These are phyloP conservation scores for Leptinotarsa tumamoca DNA, from an alignment of 2,888 invertebrate species.

Conservation along the genomic window DNA sequence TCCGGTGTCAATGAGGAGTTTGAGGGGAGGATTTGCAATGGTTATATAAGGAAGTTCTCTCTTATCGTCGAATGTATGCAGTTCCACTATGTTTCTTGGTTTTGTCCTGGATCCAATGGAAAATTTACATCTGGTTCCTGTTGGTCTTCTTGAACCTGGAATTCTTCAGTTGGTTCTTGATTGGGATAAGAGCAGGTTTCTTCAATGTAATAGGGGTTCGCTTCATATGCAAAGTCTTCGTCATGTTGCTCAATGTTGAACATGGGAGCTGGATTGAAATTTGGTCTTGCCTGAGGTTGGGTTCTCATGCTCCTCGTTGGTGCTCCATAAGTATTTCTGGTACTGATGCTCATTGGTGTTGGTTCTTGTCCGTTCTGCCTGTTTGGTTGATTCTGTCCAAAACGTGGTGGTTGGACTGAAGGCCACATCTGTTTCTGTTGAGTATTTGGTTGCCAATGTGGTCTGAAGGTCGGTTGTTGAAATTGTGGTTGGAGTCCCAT, in stretches of 20 bases:
- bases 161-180: no score
- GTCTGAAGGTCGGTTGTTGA: constrained; percentile 5
- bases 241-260: constrained; percentile 8
- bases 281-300: constrained; percentile 2
- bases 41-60: not conserved
- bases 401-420: not conserved
- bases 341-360: constrained; percentile 9
- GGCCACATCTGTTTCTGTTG: not conserved
- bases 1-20: no score
- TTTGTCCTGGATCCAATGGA: not conserved
- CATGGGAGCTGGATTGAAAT: not conserved
- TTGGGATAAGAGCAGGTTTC: no score
- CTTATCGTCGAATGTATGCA: constrained; percentile 4
- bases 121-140: constrained; percentile 6
- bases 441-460: not conserved
- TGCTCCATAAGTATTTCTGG: not conserved
- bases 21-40: not conserved
- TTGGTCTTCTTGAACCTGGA: not conserved
- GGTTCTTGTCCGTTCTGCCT: not conserved
- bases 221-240: not conserved
- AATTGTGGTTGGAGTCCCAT: not conserved
- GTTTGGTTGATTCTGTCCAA: not conserved
- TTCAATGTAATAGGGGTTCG: not conserved
- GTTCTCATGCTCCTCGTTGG: not conserved
- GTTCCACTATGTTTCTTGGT: not conserved